A percentile compares a stretch with the other conserved stretches of the same genome.
These are phyloP conservation scores for Achlya flavicornis DNA, from an alignment of 2,888 invertebrate species.

Conservation along the genomic window DNA sequence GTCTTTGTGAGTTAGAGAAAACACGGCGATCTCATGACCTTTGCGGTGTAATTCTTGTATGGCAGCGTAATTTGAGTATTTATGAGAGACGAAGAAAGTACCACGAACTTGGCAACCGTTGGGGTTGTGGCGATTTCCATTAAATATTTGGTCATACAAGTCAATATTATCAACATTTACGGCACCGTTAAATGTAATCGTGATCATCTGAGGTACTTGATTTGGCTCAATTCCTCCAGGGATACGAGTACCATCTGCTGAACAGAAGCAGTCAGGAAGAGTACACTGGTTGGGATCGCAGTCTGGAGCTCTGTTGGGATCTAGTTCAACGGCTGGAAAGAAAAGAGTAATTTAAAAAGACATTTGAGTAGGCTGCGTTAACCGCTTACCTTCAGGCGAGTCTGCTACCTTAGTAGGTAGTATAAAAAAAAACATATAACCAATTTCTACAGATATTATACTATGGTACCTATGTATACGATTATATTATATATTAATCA, in stretches of 20 bases:
- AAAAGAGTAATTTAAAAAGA: constrained; percentile 15
- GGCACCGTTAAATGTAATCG: constrained; percentile 96
- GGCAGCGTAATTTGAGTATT: constrained; percentile 95
- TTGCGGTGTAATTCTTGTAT: constrained; percentile 94
- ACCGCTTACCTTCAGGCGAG: no score
- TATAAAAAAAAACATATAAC: no score
- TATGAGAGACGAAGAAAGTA: constrained; percentile 96
- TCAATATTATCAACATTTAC: constrained; percentile 97
- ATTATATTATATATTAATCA: no score
- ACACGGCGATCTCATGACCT: constrained; percentile 96
- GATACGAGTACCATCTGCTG: constrained; percentile 95
- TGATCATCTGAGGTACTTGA: constrained; percentile 96
- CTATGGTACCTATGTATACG: no score
- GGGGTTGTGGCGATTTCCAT: constrained; percentile 92
- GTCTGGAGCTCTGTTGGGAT: constrained; percentile 96
- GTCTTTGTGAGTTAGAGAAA: constrained; percentile 96
- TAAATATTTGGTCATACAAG: constrained; percentile 94
- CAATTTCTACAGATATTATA: no score
- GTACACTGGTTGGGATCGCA: constrained; percentile 95
- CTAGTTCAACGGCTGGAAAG: constrained; percentile 91
- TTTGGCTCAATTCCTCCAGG: constrained; percentile 92
- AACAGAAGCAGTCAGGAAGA: constrained; percentile 96
- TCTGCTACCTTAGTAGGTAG: no score
- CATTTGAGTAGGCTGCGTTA: background rate
- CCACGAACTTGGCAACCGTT: constrained; percentile 95